A percentile compares a stretch with the other conserved stretches of the same genome.
Evolutionary conservation across 1,140 invertebrate genomes (phyloP).

Genomic region (Caenorhabditis latens): DNA sequence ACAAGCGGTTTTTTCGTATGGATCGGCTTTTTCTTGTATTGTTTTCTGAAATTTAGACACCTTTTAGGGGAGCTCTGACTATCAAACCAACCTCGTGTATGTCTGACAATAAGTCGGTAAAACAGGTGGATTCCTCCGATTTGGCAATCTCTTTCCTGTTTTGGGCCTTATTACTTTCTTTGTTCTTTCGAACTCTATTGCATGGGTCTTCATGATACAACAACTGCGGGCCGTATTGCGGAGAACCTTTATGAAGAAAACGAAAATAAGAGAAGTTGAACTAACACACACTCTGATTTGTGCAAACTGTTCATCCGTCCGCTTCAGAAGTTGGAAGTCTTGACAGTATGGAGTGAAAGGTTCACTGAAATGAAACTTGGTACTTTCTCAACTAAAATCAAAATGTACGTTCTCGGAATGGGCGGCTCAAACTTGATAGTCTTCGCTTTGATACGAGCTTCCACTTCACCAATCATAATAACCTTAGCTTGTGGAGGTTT

Average conservation of each 20-base stretch:
- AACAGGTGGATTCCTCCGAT: no score
- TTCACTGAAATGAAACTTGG: background rate
- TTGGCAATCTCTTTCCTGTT: background rate
- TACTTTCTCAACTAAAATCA: background rate
- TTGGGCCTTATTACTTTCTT: background rate
- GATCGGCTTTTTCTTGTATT: background rate
- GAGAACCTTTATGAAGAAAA: background rate
- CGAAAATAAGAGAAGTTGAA: background rate
- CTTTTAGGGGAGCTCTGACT: no score
- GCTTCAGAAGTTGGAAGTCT: background rate
- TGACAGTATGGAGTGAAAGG: constrained; percentile 13
- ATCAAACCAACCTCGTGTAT: no score
- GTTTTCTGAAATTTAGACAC: no score
- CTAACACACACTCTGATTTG: background rate
- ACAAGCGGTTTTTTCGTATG: background rate
- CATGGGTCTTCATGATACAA: background rate
- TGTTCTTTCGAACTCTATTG: background rate
- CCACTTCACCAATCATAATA: background rate
- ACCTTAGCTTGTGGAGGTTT: constrained; percentile 13
- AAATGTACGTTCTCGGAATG: background rate
- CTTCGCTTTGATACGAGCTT: background rate
- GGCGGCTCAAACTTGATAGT: background rate
- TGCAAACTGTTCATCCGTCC: background rate
- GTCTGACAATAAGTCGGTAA: no score
- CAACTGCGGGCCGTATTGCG: background rate